Percentiles rank a stretch among this genome's conserved stretches.
Conservation (phyloP, 1,140 invertebrate species). For the Amyelois transitella region DNA sequence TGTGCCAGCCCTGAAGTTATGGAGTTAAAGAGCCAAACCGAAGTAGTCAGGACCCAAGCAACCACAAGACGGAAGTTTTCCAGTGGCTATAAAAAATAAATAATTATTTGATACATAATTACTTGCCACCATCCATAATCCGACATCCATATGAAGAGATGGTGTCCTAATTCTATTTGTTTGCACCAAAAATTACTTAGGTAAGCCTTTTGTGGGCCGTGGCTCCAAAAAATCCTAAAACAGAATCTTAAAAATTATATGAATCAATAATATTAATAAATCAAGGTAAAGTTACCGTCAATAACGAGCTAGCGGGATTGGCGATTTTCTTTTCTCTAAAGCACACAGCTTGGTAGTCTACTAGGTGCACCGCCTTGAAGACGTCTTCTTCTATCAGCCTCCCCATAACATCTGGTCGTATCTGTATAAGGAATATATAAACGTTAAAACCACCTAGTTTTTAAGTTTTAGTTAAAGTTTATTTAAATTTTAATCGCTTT, state of each 20-base stretch:
- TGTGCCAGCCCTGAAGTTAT: slow-evolving; percentile 47
- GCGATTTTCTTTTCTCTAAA: slow-evolving; percentile 78
- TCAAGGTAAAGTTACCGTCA: slow-evolving; percentile 73
- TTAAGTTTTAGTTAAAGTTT: too few species aligned
- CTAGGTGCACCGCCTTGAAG: slow-evolving; percentile 84
- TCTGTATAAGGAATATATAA: slow-evolving; percentile 24
- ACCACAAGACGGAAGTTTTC: slow-evolving; percentile 53
- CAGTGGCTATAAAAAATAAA: slow-evolving; percentile 41
- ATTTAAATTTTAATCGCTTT: too few species aligned
- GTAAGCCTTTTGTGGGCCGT: too few species aligned
- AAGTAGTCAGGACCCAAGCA: slow-evolving; percentile 52
- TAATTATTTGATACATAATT: too few species aligned
- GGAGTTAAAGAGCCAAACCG: slow-evolving; percentile 60
- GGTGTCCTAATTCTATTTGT: too few species aligned
- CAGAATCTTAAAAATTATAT: too few species aligned
- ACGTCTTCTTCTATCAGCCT: slow-evolving; percentile 85
- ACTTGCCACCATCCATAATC: too few species aligned
- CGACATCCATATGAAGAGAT: too few species aligned
- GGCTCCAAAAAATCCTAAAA: too few species aligned
- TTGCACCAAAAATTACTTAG: too few species aligned
- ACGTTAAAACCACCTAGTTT: not conserved
- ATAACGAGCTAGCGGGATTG: slow-evolving; percentile 76
- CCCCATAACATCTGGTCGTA: slow-evolving; percentile 84
- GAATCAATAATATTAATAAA: too few species aligned
- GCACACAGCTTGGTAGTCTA: slow-evolving; percentile 94